A percentile compares a stretch with the other conserved stretches of the same genome.
phyloP scores from a whole-genome alignment of 2,888 invertebrate genomes.

The Panorpa germanica region DNA sequence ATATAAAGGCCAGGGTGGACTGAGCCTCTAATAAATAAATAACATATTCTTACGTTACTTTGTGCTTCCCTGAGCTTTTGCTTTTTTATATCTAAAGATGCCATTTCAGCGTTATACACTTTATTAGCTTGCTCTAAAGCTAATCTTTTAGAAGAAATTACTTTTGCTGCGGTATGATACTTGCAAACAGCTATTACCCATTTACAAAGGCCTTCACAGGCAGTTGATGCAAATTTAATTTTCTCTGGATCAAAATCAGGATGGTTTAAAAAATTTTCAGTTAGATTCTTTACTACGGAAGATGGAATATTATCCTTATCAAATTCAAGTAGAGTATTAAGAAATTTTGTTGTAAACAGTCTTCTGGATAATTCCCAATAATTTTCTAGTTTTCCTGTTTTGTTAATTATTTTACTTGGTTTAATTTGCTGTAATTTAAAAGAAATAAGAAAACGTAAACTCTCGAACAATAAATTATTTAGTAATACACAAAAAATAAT shows the following conservation, averaged over 20 bases:
- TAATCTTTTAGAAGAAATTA: slow-evolving; percentile 83
- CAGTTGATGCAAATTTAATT: slow-evolving; percentile 68
- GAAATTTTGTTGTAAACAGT: slow-evolving; percentile 79
- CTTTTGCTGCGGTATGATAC: slow-evolving; percentile 82
- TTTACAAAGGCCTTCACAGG: slow-evolving; percentile 79
- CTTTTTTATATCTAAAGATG: slow-evolving; percentile 38
- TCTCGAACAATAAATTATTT: too few relatives aligned
- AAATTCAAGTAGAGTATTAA: slow-evolving; percentile 69
- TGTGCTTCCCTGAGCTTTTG: slow-evolving; percentile 30
- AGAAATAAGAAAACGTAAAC: too few relatives aligned
- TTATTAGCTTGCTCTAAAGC: slow-evolving; percentile 77
- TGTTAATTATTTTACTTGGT: too few relatives aligned
- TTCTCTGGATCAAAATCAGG: slow-evolving; percentile 86
- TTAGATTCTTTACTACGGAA: slow-evolving; percentile 63
- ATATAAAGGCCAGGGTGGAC: too few relatives aligned
- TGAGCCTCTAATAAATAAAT: too few relatives aligned
- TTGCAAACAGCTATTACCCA: slow-evolving; percentile 93
- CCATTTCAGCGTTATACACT: slow-evolving; percentile 47
- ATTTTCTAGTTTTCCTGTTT: slow-evolving; percentile 77
- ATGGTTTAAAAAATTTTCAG: slow-evolving; percentile 61
- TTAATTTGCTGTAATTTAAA: too few relatives aligned
- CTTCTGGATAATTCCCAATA: slow-evolving; percentile 87
- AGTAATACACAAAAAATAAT: too few relatives aligned
- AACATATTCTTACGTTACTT: too few relatives aligned
- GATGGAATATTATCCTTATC: slow-evolving; percentile 89